A percentile compares a stretch with the other conserved stretches of the same genome.
Conservation (phyloP, 2,797 vertebrate species). For the Falco rusticolus region DNA sequence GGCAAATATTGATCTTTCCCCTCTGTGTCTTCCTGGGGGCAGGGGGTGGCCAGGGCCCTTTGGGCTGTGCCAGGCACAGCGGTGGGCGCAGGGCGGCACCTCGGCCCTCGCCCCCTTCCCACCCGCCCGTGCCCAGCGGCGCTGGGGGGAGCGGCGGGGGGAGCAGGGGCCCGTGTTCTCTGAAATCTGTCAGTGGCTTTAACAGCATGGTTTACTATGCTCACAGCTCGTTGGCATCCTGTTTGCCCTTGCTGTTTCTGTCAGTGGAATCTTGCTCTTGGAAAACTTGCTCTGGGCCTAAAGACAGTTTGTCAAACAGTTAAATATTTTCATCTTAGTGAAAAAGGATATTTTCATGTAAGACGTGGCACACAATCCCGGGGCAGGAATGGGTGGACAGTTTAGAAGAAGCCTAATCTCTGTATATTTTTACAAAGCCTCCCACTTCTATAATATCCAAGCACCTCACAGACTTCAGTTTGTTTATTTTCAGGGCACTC, state of each 20-base stretch:
- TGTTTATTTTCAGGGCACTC: background rate
- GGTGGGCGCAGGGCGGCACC: rapidly evolving
- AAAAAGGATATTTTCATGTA: background rate
- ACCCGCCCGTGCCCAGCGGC: background rate
- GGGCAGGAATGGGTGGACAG: background rate
- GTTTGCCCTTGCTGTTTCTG: background rate
- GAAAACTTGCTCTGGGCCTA: background rate
- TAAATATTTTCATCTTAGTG: background rate
- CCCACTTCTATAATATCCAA: background rate
- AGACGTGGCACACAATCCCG: background rate
- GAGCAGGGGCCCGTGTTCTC: background rate
- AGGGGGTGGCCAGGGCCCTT: rapidly evolving
- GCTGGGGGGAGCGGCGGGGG: rapidly evolving
- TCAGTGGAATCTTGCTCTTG: background rate
- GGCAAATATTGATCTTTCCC: background rate
- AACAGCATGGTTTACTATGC: background rate
- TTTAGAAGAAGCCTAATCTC: background rate
- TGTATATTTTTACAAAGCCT: background rate
- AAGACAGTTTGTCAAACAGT: background rate
- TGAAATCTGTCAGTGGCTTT: background rate
- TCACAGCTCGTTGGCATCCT: background rate
- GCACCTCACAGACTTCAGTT: background rate
- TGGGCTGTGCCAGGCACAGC: background rate
- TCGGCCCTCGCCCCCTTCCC: rapidly evolving
- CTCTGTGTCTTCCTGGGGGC: background rate